These are phyloP conservation scores for Cyprinodon variegatus DNA, from an alignment of 2,113 vertebrate genomes.

Conservation along the genomic window DNA sequence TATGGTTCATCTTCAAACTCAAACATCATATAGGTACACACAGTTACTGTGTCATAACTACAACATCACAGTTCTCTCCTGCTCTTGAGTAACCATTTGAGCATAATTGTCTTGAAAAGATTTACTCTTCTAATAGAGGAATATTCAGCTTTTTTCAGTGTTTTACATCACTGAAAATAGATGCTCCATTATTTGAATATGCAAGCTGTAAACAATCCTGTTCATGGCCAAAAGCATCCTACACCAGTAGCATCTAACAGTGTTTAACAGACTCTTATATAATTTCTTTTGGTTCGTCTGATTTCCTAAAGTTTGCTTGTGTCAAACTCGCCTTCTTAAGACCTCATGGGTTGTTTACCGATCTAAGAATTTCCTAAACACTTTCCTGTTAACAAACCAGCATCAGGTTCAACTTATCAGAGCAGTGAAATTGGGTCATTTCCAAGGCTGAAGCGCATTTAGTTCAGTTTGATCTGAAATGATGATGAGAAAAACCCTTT, in stretches of 20 bases:
- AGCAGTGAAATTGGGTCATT: not conserved
- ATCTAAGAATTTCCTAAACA: not conserved
- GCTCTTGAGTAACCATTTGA: not conserved
- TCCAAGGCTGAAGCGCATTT: not conserved
- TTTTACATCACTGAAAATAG: slow-evolving; percentile 1
- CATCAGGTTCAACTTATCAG: not conserved
- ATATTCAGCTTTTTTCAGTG: slow-evolving; percentile 3
- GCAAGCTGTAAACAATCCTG: not conserved
- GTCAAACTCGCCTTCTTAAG: not conserved
- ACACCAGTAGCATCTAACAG: not conserved
- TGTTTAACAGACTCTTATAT: not conserved
- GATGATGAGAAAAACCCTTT: not conserved
- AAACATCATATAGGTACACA: slow-evolving; percentile 4
- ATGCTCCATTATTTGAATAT: slow-evolving; percentile 6
- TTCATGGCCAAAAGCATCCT: not conserved
- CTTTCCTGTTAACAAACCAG: not conserved
- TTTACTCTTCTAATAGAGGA: not conserved
- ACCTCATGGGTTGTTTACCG: not conserved
- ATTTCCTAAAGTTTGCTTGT: not conserved
- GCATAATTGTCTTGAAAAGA: slow-evolving; percentile 17
- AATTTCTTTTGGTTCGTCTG: not conserved
- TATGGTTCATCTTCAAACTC: slow-evolving; percentile 4
- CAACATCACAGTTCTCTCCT: slow-evolving; percentile 9
- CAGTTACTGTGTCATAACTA: slow-evolving; percentile 9
- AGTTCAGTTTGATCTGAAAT: not conserved